Base-by-base conservation (phyloP, 2,113 vertebrate genomes). In the Syrmaticus mikado region DNA sequence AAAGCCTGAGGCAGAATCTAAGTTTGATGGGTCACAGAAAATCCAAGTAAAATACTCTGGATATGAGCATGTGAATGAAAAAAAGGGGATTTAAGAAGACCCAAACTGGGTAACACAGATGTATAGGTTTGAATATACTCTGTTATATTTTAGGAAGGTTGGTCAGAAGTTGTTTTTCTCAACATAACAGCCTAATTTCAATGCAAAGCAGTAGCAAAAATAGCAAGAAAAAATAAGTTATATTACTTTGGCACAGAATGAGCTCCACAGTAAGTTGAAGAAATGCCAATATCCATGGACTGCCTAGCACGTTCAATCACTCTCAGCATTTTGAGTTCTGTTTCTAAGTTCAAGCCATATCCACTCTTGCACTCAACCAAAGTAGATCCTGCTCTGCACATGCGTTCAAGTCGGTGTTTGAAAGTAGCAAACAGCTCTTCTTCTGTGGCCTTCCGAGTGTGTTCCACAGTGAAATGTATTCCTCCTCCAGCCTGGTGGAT, bases 331-430 rank as follows among this genome's bases (percentile, higher is more conserved):
- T 99, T 99, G 12, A 99, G 96, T 97, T 99, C 99, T 0, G 98
- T 97, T 27, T 98, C 96, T 73, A 99, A 92, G 85, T 98, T 96
- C 38, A 99, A 97, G 57, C 99, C 99, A 0, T 99, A 99, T 8
- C 99, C 99, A n/a, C 98, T 99, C 98, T 99, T 99, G 94, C 99
- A 99, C 97, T 99, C 99, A 64, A 98, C 98, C 97, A 99, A 93
- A 0, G 99, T 99, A 67, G 98, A 99, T 3, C 99, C 99, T 0
- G 98, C 97, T 14, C 98, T 94, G 93, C 97, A 78, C 99, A 99
- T 99, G 66, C 98, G 87, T 7, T 73, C 77, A 0, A 98, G 98
- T 7, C 96, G 95, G 82, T 98, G 88, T 91, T 95, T 93, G 46
- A 99, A 95, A 14, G 97, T 94, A 13, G 4, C 0, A 86, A 98